Percentiles rank a stretch among this genome's conserved stretches.
Conservation (phyloP, 2,888 invertebrate species). For the Sesia bembeciformis region DNA sequence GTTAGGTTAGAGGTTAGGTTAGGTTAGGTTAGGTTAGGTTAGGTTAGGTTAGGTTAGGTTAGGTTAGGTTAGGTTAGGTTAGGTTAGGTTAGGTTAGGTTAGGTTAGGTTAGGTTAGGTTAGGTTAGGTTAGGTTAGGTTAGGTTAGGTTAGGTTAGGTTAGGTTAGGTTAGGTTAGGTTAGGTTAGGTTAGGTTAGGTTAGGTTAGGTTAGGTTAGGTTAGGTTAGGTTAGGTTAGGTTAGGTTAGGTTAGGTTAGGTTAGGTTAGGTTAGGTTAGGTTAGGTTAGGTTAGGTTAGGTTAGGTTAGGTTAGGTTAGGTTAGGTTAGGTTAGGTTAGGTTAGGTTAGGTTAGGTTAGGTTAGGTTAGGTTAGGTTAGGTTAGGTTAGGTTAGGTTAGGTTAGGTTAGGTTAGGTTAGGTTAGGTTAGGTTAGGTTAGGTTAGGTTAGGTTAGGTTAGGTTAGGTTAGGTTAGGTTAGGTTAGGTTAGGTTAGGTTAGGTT, state of each 20-base stretch:
- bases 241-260: slow-evolving; percentile 10
- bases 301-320: slow-evolving; percentile 9
- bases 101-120: slow-evolving; percentile 10
- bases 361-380: slow-evolving; percentile 9
- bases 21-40: neutral
- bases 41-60: slow-evolving; percentile 3
- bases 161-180: slow-evolving; percentile 8
- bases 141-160: slow-evolving; percentile 5
- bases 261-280: slow-evolving; percentile 8
- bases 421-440: slow-evolving; percentile 9
- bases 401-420: slow-evolving; percentile 9
- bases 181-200: slow-evolving; percentile 12
- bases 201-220: slow-evolving; percentile 15
- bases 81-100: slow-evolving; percentile 13
- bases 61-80: slow-evolving; percentile 10
- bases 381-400: slow-evolving; percentile 10
- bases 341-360: slow-evolving; percentile 9
- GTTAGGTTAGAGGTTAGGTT: slow-evolving; percentile 2
- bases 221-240: slow-evolving; percentile 7
- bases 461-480: no score
- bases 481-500: no score
- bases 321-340: slow-evolving; percentile 7
- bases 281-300: slow-evolving; percentile 12
- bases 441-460: no score
- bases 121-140: slow-evolving; percentile 9